Percentiles rank a stretch among this genome's conserved stretches.
These are phyloP conservation scores for Chydorus sphaericus DNA, from an alignment of 2,888 invertebrate genomes.

Conservation along the genomic window DNA sequence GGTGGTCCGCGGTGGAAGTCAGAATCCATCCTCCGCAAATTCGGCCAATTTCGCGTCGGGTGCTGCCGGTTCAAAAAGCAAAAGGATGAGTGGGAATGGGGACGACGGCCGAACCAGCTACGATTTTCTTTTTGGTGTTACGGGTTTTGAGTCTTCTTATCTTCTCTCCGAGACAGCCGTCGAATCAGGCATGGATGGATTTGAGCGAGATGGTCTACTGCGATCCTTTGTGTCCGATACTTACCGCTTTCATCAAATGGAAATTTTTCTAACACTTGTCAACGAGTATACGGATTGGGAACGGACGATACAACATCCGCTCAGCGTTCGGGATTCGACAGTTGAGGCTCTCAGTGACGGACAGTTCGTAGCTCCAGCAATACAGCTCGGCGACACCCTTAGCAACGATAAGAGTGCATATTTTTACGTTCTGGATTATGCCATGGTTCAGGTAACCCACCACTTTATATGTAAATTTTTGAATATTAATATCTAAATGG, in stretches of 20 bases:
- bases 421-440: constrained; percentile 9
- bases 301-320: constrained; percentile 73
- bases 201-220: constrained; percentile 63
- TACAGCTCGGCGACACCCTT: constrained; percentile 67
- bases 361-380: constrained; percentile 79
- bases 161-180: constrained; percentile 54
- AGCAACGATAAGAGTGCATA: constrained; percentile 32
- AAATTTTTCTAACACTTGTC: constrained; percentile 89
- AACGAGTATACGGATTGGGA: constrained; percentile 99
- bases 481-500: no score
- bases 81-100: no score
- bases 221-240: constrained; percentile 87
- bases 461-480: no score
- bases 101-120: constrained; percentile 9
- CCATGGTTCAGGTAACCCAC: constrained; percentile 4
- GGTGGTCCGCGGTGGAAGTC: constrained; percentile 43
- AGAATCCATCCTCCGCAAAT: neutral
- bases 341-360: constrained; percentile 87
- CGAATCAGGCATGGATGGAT: constrained; percentile 57
- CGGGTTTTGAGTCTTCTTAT: constrained; percentile 27
- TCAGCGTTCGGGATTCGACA: constrained; percentile 73
- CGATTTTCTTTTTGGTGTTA: constrained; percentile 29
- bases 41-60: constrained; percentile 57
- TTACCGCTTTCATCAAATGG: constrained; percentile 86
- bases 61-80: constrained; percentile 94